Conservation (phyloP, 2,888 invertebrate genomes). For the Oxyteleia sp. region DNA sequence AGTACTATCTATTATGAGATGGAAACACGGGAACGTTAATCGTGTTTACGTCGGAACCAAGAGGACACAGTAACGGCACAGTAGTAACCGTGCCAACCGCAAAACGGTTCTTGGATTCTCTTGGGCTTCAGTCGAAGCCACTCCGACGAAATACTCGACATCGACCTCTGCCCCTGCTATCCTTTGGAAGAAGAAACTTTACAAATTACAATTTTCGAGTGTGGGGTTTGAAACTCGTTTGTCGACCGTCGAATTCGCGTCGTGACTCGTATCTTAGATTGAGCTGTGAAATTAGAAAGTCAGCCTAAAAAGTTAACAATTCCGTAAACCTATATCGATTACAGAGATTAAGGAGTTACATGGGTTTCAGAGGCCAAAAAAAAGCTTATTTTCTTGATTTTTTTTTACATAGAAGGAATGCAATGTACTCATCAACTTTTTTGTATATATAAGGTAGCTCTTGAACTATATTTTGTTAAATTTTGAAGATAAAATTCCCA, state of each 20-base stretch:
- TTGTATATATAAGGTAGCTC: too few species aligned
- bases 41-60: slow-evolving; percentile 66
- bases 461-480: too few species aligned
- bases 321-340: slow-evolving; percentile 10
- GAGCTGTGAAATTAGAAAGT: slow-evolving; percentile 21
- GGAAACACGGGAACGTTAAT: slow-evolving; percentile 67
- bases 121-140: slow-evolving; percentile 62
- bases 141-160: slow-evolving; percentile 64
- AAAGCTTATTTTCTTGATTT: too few species aligned
- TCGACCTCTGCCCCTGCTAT: slow-evolving; percentile 38
- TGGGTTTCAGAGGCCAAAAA: too few species aligned
- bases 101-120: slow-evolving; percentile 72
- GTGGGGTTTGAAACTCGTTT: slow-evolving; percentile 36
- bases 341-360: slow-evolving; percentile 39
- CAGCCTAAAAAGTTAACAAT: slow-evolving; percentile 40
- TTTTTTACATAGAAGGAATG: too few species aligned
- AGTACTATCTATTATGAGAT: slow-evolving; percentile 53
- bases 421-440: too few species aligned
- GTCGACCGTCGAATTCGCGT: slow-evolving; percentile 39
- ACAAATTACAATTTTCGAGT: slow-evolving; percentile 67
- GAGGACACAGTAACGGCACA: slow-evolving; percentile 41
- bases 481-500: too few species aligned
- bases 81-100: slow-evolving; percentile 70
- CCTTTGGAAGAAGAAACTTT: slow-evolving; percentile 63
- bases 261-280: slow-evolving; percentile 34